Conservation (phyloP, 2,113 vertebrate genomes). For the Petromus typicus region DNA sequence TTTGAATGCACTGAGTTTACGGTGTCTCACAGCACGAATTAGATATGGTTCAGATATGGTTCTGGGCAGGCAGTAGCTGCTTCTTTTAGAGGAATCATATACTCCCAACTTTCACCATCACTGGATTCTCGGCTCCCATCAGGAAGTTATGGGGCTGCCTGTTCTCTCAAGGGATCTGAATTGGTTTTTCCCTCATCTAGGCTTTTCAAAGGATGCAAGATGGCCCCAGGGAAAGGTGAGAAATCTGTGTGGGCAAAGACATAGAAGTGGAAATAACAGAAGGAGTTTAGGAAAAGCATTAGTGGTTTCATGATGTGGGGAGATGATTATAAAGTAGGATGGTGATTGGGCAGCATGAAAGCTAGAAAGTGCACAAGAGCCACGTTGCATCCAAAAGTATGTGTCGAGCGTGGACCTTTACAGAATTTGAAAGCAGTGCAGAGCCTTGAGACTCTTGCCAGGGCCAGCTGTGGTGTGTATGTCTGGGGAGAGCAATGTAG, state of each 20-base stretch:
- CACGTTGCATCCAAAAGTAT: accelerated
- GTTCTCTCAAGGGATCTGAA: not conserved
- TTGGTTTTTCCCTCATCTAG: not conserved
- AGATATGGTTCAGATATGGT: too few species aligned
- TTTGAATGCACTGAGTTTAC: not conserved
- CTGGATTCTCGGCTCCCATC: not conserved
- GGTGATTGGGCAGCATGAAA: not conserved
- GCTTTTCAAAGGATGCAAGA: not conserved
- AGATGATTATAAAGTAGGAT: not conserved
- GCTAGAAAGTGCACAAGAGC: not conserved
- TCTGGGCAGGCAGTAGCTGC: too few species aligned
- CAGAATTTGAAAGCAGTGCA: not conserved
- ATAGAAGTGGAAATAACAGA: not conserved
- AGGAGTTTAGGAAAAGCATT: not conserved
- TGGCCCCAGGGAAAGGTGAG: not conserved
- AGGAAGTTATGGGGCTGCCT: accelerated
- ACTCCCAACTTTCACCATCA: accelerated
- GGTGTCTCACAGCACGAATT: accelerated
- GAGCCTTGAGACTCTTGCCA: not conserved
- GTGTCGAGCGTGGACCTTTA: not conserved
- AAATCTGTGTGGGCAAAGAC: not conserved
- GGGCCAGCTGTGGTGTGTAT: not conserved
- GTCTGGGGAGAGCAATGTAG: not conserved
- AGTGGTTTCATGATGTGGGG: not conserved
- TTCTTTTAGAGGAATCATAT: not conserved